Conservation (phyloP, 2,113 vertebrate genomes). For the Coptodon rendalli region DNA sequence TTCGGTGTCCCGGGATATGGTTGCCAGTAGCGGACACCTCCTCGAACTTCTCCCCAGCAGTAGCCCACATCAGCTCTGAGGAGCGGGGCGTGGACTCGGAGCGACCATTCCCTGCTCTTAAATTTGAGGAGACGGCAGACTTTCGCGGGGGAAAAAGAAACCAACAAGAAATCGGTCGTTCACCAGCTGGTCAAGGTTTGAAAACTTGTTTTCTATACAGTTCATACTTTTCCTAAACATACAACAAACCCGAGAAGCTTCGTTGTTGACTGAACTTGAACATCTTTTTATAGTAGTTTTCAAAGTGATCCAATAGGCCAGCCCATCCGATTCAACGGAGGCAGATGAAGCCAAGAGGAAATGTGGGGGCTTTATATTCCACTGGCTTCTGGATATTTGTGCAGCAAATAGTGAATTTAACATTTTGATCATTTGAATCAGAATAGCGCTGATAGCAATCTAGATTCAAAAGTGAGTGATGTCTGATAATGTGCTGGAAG, state of each 20-base stretch:
- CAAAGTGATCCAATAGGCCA: conserved; percentile 16
- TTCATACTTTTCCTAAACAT: not conserved
- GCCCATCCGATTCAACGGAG: not conserved
- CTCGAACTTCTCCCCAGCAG: conserved; percentile 14
- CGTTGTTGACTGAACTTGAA: not conserved
- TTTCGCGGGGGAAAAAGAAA: not conserved
- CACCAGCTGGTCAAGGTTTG: conserved; percentile 21
- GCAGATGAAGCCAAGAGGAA: conserved; percentile 1
- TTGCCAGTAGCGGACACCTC: not conserved
- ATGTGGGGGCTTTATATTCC: not conserved
- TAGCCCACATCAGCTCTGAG: conserved; percentile 19
- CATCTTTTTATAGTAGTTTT: conserved; percentile 34
- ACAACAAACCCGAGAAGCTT: not conserved
- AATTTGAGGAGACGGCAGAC: conserved; percentile 10
- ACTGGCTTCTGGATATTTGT: not conserved
- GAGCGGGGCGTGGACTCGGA: conserved; percentile 60
- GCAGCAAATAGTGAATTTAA: not conserved
- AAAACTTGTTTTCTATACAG: not conserved
- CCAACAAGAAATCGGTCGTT: not conserved
- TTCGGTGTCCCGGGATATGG: not conserved
- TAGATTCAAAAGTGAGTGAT: not conserved
- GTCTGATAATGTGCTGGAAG: not conserved
- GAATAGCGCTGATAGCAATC: not conserved
- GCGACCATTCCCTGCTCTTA: not conserved
- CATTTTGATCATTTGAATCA: not conserved